phyloP scores from a whole-genome alignment of 1,140 invertebrate genomes.

The Charaxes varanes region DNA sequence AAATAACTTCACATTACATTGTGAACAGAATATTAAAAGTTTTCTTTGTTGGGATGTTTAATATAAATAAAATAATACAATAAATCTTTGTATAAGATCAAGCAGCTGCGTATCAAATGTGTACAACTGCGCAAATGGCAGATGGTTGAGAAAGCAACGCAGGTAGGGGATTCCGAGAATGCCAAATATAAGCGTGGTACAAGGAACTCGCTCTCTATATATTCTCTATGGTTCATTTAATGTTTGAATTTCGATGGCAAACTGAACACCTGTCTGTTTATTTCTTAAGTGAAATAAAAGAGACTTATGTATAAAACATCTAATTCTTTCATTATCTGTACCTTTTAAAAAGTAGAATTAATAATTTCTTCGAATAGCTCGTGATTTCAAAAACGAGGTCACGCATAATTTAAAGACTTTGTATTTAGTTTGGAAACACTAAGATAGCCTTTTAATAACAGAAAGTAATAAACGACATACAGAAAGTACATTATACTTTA shows the following conservation, averaged over 20 bases:
- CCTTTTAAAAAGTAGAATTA: no score
- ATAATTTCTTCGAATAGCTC: no score
- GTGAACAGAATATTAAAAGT: background rate
- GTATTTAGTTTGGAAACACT: no score
- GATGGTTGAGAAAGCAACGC: conserved; percentile 67
- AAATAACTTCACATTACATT: no score
- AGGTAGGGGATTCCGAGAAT: conserved; percentile 68
- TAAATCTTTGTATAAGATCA: conserved; percentile 12
- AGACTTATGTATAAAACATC: conserved; percentile 1
- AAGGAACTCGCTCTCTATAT: conserved; percentile 59
- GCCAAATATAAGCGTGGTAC: conserved; percentile 69
- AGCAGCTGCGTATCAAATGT: conserved; percentile 24
- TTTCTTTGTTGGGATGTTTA: background rate
- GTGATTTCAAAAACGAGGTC: conserved; percentile 32
- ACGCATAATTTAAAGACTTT: conserved; percentile 24
- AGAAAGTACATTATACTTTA: no score
- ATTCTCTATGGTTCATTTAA: no score
- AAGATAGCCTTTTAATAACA: no score
- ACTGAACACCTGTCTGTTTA: conserved; percentile 35
- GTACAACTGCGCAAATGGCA: conserved; percentile 44
- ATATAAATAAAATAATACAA: background rate
- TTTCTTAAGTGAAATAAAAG: background rate
- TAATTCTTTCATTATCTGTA: no score
- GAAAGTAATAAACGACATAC: no score
- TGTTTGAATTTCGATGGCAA: conserved; percentile 38